phyloP scores from a whole-genome alignment of 2,797 vertebrate genomes.

The Oceanodroma leucorhoa region DNA sequence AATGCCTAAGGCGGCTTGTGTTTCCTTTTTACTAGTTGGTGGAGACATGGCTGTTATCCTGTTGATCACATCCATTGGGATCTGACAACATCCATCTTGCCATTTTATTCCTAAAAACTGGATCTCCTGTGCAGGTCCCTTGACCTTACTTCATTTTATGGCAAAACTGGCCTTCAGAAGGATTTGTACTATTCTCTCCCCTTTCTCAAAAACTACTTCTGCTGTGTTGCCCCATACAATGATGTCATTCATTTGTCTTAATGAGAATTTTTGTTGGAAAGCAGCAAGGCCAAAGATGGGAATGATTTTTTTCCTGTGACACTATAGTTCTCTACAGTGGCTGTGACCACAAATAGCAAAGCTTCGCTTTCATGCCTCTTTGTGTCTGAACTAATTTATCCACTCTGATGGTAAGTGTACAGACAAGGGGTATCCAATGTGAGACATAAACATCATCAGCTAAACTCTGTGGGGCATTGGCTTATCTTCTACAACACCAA shows the following conservation, averaged over 20 bases:
- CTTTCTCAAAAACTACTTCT: too few species aligned
- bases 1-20: too few species aligned
- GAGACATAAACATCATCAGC: not conserved
- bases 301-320: not conserved
- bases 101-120: too few species aligned
- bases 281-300: not conserved
- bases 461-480: not conserved
- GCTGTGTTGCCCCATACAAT: too few species aligned
- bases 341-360: not conserved
- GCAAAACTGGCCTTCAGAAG: too few species aligned
- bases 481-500: not conserved
- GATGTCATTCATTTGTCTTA: not conserved
- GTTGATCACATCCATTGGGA: too few species aligned
- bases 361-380: rapidly evolving
- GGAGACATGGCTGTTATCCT: too few species aligned
- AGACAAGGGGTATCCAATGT: not conserved
- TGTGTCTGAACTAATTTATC: not conserved
- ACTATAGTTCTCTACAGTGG: not conserved
- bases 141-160: too few species aligned
- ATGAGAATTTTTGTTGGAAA: not conserved
- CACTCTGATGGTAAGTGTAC: not conserved
- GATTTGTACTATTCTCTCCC: too few species aligned
- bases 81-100: too few species aligned
- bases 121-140: too few species aligned
- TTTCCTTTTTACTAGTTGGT: too few species aligned